These are phyloP conservation scores for Apodemus sylvaticus DNA, from an alignment of 2,113 vertebrate species.

Conservation along the genomic window DNA sequence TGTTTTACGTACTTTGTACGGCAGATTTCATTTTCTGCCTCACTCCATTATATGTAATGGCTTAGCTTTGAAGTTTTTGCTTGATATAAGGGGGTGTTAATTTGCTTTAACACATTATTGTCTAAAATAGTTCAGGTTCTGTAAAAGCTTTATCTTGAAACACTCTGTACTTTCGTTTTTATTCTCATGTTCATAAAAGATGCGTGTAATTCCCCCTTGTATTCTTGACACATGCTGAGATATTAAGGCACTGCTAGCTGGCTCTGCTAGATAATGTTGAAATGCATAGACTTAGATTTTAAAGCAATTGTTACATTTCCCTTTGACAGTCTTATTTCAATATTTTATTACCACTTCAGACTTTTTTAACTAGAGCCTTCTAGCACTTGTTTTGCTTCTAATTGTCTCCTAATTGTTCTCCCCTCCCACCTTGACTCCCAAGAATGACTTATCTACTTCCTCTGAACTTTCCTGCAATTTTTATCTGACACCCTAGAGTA, in stretches of 20 bases:
- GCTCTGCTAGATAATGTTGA: constrained; percentile 53
- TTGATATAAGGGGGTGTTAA: constrained; percentile 55
- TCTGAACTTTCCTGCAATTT: neutral
- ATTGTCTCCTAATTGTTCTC: neutral
- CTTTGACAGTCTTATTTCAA: constrained; percentile 16
- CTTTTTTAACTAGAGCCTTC: constrained; percentile 50
- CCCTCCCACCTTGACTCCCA: neutral
- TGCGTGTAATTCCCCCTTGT: constrained; percentile 31
- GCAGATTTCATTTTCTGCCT: constrained; percentile 63
- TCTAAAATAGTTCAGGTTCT: constrained; percentile 68
- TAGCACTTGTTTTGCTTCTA: constrained; percentile 44
- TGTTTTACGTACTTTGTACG: constrained; percentile 59
- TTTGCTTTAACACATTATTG: constrained; percentile 65
- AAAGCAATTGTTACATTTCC: constrained; percentile 56
- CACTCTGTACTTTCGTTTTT: constrained; percentile 47
- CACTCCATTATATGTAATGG: constrained; percentile 66
- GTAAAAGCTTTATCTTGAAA: constrained; percentile 66
- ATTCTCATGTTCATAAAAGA: constrained; percentile 2
- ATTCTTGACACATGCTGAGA: constrained; percentile 34
- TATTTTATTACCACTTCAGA: constrained; percentile 43
- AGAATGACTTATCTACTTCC: constrained; percentile 41
- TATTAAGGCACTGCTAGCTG: constrained; percentile 58
- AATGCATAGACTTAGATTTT: constrained; percentile 57
- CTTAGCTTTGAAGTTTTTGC: constrained; percentile 66
- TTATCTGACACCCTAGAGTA: constrained; percentile 44